Percentiles rank a stretch among this genome's conserved stretches.
phyloP scores from a whole-genome alignment of 2,797 vertebrate species.

The Eulemur albifrons region DNA sequence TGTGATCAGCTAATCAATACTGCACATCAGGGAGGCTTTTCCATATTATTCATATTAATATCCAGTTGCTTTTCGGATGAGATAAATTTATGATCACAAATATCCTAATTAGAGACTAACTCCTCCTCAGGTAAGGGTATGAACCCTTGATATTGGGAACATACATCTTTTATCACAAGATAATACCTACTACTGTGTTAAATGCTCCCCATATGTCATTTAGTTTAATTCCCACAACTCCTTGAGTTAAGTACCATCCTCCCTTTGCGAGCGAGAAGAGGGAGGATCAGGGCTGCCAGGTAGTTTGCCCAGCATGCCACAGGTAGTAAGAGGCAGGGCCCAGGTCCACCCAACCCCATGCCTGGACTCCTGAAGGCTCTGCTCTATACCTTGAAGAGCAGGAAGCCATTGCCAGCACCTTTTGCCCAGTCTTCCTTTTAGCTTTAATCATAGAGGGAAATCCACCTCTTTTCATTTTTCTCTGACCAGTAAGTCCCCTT shows the following conservation, averaged over 20 bases:
- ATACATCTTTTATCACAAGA: background rate
- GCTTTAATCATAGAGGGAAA: background rate
- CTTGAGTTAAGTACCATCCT: background rate
- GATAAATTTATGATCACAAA: background rate
- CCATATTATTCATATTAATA: background rate
- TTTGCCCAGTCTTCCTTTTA: background rate
- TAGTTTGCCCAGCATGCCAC: background rate
- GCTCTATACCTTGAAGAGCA: background rate
- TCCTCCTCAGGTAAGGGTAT: background rate
- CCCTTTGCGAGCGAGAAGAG: background rate
- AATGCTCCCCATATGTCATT: background rate
- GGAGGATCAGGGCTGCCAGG: background rate
- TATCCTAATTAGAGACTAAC: background rate
- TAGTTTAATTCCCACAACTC: background rate
- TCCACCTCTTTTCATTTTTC: background rate
- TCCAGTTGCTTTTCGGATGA: constrained; percentile 25
- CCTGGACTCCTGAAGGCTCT: background rate
- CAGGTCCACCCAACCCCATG: background rate
- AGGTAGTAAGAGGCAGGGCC: background rate
- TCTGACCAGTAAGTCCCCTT: background rate
- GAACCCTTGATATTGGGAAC: background rate
- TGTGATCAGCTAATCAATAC: background rate
- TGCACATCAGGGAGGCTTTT: background rate
- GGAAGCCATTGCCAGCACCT: background rate
- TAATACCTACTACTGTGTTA: background rate